Evolutionary conservation across 1,140 invertebrate genomes (phyloP).

Genomic region (Melipona quadrifasciata): DNA sequence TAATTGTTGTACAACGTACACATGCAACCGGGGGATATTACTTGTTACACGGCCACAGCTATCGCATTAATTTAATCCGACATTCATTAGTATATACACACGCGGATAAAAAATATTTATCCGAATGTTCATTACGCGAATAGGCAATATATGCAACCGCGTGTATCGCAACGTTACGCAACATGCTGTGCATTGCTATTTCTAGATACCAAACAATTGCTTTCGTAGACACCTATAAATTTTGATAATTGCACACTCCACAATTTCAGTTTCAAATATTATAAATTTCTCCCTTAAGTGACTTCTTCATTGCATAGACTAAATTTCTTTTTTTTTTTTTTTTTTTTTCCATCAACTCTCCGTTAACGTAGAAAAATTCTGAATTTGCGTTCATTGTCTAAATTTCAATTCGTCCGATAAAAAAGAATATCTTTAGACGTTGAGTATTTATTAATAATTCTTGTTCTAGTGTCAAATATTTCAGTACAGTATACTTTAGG

Average conservation of each 20-base stretch:
- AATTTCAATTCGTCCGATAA: no score
- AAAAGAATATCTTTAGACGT: no score
- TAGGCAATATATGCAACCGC: background rate
- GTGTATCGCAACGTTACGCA: background rate
- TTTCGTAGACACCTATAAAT: background rate
- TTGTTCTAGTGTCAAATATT: background rate
- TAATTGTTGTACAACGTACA: slow-evolving; percentile 6
- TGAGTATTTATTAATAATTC: background rate
- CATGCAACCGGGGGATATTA: background rate
- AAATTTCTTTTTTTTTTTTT: no score
- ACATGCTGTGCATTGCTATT: background rate
- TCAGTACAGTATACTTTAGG: no score
- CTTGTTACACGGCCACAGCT: background rate
- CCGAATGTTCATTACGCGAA: background rate
- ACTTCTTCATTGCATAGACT: no score
- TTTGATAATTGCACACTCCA: background rate
- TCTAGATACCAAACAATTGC: background rate
- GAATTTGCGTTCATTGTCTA: no score
- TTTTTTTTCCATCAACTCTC: no score
- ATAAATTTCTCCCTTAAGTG: no score
- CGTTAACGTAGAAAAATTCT: no score
- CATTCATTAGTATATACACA: background rate
- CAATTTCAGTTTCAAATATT: no score
- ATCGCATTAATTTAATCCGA: slow-evolving; percentile 9
- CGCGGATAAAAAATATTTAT: background rate